These are phyloP conservation scores for Orchestia grillus DNA, from an alignment of 1,140 invertebrate species.

Conservation along the genomic window DNA sequence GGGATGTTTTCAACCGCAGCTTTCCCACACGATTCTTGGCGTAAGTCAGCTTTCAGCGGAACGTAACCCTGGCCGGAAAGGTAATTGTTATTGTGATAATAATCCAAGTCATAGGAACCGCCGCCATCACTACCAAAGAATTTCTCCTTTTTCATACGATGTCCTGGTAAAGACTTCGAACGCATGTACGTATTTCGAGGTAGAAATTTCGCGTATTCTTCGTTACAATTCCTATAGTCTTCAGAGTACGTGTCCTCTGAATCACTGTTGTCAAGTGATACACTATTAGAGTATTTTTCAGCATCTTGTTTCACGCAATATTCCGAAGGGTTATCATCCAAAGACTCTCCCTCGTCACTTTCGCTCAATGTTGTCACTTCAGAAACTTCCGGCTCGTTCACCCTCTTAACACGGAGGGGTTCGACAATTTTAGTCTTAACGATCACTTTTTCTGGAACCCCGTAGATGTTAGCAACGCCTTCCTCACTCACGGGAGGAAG, in stretches of 20 bases:
- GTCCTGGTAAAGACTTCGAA: neutral
- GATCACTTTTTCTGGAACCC: conserved; percentile 8
- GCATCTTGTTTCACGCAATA: neutral
- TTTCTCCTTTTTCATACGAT: neutral
- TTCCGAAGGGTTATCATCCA: neutral
- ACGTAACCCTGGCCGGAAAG: neutral
- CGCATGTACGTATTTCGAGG: conserved; percentile 28
- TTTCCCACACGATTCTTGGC: neutral
- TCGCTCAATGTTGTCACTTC: neutral
- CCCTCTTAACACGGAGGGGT: conserved; percentile 13
- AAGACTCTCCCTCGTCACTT: neutral
- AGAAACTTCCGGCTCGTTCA: neutral
- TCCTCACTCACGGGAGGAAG: conserved; percentile 25
- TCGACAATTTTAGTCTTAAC: conserved; percentile 42
- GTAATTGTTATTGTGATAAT: neutral
- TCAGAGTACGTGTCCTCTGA: neutral
- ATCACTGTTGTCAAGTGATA: neutral
- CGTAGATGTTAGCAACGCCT: neutral
- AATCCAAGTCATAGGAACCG: neutral
- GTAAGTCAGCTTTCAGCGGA: neutral
- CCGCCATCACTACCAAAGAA: neutral
- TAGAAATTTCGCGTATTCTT: conserved; percentile 21
- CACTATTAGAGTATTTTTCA: neutral
- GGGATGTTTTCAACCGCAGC: neutral
- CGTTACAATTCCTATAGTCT: conserved; percentile 22